Conservation (phyloP, 1,140 invertebrate genomes). For the Apis cerana region DNA sequence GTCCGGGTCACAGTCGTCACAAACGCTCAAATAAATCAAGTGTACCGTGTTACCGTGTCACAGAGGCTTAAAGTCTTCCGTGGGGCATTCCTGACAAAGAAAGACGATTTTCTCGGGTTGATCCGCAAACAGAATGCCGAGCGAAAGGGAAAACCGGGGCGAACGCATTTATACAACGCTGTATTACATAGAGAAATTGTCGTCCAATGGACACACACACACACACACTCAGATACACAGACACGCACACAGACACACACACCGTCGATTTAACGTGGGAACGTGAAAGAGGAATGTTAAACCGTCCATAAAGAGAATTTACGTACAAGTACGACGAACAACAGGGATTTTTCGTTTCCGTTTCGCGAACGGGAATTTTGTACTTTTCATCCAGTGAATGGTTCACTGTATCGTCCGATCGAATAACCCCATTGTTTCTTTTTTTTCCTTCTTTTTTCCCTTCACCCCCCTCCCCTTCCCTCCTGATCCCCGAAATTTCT, state of each 20-base stretch:
- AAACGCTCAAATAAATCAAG: slow-evolving; percentile 68
- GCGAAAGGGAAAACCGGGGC: neutral
- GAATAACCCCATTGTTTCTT: slow-evolving; percentile 17
- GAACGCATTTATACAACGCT: neutral
- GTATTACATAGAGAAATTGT: slow-evolving; percentile 2
- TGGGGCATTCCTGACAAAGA: slow-evolving; percentile 61
- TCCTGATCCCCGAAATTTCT: neutral
- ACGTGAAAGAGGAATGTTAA: slow-evolving; percentile 52
- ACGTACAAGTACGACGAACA: slow-evolving; percentile 47
- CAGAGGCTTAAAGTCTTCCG: slow-evolving; percentile 65
- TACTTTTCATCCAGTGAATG: slow-evolving; percentile 32
- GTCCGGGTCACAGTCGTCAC: slow-evolving; percentile 56
- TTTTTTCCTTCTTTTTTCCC: neutral
- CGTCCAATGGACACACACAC: slow-evolving; percentile 6
- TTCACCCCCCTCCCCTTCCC: too few species aligned
- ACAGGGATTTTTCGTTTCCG: slow-evolving; percentile 47
- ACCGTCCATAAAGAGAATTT: slow-evolving; percentile 53
- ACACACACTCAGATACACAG: too few species aligned
- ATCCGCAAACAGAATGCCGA: slow-evolving; percentile 27
- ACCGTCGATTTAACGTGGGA: slow-evolving; percentile 42
- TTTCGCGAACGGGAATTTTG: slow-evolving; percentile 47
- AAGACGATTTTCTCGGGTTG: slow-evolving; percentile 60
- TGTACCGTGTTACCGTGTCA: slow-evolving; percentile 30
- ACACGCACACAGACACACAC: too few species aligned
- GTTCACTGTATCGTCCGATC: slow-evolving; percentile 32